Percentiles rank a stretch among this genome's conserved stretches.
phyloP scores from a whole-genome alignment of 2,888 invertebrate species.

The Heliconius ismenius region DNA sequence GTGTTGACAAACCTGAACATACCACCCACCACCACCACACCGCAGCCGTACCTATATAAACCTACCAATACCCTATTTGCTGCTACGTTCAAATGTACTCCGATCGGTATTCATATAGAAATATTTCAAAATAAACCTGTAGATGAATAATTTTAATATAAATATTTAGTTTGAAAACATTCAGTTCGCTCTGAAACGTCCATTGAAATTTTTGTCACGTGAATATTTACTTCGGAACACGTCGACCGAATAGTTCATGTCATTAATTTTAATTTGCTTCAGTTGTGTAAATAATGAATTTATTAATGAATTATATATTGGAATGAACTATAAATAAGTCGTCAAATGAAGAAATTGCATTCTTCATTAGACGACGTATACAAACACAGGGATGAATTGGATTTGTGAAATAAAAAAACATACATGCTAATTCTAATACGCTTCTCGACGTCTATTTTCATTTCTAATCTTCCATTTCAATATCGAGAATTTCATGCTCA shows the following conservation, averaged over 20 bases:
- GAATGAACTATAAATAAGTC: not conserved
- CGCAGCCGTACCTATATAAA: not conserved
- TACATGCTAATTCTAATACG: not conserved
- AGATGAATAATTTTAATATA: constrained; percentile 19
- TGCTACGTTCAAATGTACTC: constrained; percentile 4
- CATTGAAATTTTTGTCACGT: constrained; percentile 17
- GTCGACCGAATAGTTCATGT: not conserved
- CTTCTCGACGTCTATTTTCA: constrained; percentile 2
- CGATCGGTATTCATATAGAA: constrained; percentile 17
- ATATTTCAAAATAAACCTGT: constrained; percentile 7
- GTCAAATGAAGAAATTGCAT: too few species aligned
- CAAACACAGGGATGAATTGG: not conserved
- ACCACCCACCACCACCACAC: constrained; percentile 3
- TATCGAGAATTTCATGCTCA: constrained; percentile 7
- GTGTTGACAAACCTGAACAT: constrained; percentile 32
- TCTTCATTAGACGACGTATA: not conserved
- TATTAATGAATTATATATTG: not conserved
- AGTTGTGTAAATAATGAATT: constrained; percentile 14
- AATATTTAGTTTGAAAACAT: constrained; percentile 17
- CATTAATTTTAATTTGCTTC: constrained; percentile 16
- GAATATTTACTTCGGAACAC: constrained; percentile 11
- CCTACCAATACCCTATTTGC: constrained; percentile 8
- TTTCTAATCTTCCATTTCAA: constrained; percentile 14
- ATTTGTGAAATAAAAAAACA: constrained; percentile 1
- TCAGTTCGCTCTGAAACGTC: constrained; percentile 13